phyloP scores from a whole-genome alignment of 2,797 vertebrate genomes.

The Cuculus canorus region DNA sequence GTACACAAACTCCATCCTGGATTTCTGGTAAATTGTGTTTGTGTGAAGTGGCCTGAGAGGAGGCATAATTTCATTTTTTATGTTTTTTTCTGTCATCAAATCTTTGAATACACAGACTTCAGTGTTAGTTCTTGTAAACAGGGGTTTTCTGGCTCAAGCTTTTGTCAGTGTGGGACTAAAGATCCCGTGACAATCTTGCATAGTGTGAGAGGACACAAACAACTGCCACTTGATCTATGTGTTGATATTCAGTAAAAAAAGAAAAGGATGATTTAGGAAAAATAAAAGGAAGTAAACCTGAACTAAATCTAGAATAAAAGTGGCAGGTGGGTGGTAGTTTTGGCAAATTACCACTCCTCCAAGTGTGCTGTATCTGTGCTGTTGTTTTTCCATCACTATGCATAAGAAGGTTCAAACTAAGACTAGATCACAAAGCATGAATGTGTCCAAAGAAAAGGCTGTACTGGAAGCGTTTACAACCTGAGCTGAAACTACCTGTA shows the following conservation, averaged over 20 bases:
- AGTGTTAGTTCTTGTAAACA: neutral
- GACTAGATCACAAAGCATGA: neutral
- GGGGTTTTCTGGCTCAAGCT: neutral
- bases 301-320: neutral
- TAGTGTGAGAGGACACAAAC: neutral
- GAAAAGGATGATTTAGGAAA: neutral
- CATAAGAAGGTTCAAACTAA: neutral
- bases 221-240: neutral
- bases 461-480: neutral
- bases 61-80: neutral
- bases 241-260: neutral
- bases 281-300: neutral
- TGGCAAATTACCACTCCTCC: neutral
- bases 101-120: slow-evolving; percentile 16
- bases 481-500: neutral
- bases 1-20: neutral
- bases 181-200: neutral
- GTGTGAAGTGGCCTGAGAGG: slow-evolving; percentile 26
- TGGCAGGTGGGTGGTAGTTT: neutral
- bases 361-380: neutral
- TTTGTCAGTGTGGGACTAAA: neutral
- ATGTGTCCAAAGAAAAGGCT: neutral
- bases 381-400: neutral
- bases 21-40: slow-evolving; percentile 19
- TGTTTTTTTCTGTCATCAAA: neutral